Conservation (phyloP, 2,888 invertebrate species). For the Hydraecia micacea region DNA sequence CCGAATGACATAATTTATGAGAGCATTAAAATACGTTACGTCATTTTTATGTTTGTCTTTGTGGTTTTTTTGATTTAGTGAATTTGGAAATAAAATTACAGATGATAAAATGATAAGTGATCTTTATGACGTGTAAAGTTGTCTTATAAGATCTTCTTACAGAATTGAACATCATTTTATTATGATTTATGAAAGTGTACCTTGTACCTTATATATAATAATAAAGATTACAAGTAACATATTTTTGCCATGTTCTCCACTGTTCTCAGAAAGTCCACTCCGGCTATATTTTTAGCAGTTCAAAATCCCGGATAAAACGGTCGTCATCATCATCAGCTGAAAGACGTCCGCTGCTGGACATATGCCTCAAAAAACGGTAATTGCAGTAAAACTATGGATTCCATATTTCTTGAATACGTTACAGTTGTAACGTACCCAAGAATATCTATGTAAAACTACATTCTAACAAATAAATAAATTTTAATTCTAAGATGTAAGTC, state of each 20-base stretch:
- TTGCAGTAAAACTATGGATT: background rate
- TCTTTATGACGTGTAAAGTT: background rate
- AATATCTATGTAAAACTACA: background rate
- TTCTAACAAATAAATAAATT: background rate
- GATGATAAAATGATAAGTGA: background rate
- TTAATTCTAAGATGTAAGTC: background rate
- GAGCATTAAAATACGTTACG: constrained; percentile 44
- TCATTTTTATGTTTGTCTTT: constrained; percentile 51
- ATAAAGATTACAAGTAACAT: background rate
- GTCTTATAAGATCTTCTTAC: background rate
- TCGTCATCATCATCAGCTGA: no score
- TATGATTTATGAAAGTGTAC: background rate
- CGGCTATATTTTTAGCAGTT: background rate
- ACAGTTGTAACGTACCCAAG: background rate
- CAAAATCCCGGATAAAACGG: no score
- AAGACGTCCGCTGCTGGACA: no score
- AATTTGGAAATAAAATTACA: background rate
- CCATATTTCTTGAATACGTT: background rate
- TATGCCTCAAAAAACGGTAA: no score
- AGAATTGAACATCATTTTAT: background rate
- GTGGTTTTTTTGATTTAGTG: constrained; percentile 8
- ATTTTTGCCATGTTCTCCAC: background rate
- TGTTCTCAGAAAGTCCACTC: background rate
- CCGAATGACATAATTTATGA: constrained; percentile 67
- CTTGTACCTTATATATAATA: background rate